phyloP scores from a whole-genome alignment of 2,113 vertebrate genomes.

The Rhinoptilus africanus region DNA sequence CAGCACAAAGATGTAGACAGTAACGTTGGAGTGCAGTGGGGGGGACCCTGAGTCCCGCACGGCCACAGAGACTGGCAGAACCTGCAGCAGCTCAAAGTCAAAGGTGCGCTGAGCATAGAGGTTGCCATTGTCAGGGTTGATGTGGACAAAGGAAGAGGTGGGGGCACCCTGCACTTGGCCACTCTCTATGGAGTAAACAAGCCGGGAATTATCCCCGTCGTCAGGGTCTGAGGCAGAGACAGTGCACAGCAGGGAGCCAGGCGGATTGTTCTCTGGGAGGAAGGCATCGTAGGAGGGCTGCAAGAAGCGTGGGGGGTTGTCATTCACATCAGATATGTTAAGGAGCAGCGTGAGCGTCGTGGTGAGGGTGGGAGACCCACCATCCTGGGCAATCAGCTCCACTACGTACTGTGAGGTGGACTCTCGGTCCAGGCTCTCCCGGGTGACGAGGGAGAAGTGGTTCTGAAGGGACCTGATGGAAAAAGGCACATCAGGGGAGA shows the following conservation, averaged over 20 bases:
- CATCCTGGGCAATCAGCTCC: slow-evolving; percentile 76
- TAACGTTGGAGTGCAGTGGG: slow-evolving; percentile 62
- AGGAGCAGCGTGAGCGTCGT: slow-evolving; percentile 75
- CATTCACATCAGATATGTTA: slow-evolving; percentile 86
- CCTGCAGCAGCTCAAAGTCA: slow-evolving; percentile 77
- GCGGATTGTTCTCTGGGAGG: slow-evolving; percentile 78
- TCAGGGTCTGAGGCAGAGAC: slow-evolving; percentile 82
- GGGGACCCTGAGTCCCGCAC: slow-evolving; percentile 77
- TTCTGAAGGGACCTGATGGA: slow-evolving; percentile 84
- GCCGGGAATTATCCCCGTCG: slow-evolving; percentile 72
- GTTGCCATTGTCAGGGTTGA: slow-evolving; percentile 80
- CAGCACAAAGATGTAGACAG: slow-evolving; percentile 76
- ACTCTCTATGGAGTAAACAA: slow-evolving; percentile 79
- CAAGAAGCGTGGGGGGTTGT: slow-evolving; percentile 79
- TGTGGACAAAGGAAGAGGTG: slow-evolving; percentile 80
- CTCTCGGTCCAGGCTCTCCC: slow-evolving; percentile 79
- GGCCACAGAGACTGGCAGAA: slow-evolving; percentile 67
- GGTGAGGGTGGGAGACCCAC: slow-evolving; percentile 78
- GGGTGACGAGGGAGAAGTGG: slow-evolving; percentile 86
- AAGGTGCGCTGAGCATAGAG: slow-evolving; percentile 81
- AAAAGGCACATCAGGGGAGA: slow-evolving; percentile 79
- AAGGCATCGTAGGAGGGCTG: slow-evolving; percentile 76
- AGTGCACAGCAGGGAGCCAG: slow-evolving; percentile 80
- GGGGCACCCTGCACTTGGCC: slow-evolving; percentile 68
- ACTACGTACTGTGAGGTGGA: slow-evolving; percentile 68